These are phyloP conservation scores for Tryphoninae sp. DNA, from an alignment of 2,888 invertebrate genomes.

Conservation along the genomic window DNA sequence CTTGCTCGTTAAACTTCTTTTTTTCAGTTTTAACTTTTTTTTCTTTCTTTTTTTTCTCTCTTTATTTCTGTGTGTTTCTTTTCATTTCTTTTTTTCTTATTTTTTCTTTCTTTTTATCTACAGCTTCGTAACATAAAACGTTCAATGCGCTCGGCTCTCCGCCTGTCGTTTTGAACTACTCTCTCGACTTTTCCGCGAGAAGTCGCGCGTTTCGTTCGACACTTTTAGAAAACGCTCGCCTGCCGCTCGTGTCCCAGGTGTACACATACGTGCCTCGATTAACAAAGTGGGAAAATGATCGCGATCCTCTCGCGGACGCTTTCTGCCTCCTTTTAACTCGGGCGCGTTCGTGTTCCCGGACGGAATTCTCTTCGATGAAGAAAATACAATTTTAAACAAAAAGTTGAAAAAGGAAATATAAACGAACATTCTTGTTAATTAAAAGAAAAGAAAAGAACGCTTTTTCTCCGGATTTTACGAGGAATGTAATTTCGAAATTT, in stretches of 20 bases:
- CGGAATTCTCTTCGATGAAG: not conserved
- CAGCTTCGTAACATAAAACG: constrained; percentile 24
- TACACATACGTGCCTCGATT: constrained; percentile 55
- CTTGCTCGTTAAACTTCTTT: constrained; percentile 57
- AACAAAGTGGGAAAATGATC: constrained; percentile 58
- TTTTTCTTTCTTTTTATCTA: constrained; percentile 2
- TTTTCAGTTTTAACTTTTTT: constrained; percentile 20
- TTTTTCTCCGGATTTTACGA: too few relatives aligned
- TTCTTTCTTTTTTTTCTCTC: constrained; percentile 2
- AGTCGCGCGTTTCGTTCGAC: constrained; percentile 48
- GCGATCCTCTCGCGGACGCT: constrained; percentile 25
- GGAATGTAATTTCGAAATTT: too few relatives aligned
- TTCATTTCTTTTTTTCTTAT: not conserved
- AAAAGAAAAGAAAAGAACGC: too few relatives aligned
- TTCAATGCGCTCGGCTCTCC: not conserved
- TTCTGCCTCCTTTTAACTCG: not conserved
- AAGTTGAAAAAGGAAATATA: not conserved
- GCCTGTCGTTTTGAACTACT: constrained; percentile 43
- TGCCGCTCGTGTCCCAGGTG: constrained; percentile 1
- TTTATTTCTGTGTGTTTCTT: constrained; percentile 21
- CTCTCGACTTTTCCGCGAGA: constrained; percentile 61
- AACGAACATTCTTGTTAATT: not conserved
- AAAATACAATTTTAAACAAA: not conserved
- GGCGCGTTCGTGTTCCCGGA: not conserved
- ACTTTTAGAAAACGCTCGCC: constrained; percentile 58